A percentile compares a stretch with the other conserved stretches of the same genome.
phyloP scores from a whole-genome alignment of 2,113 vertebrate genomes.

The Cettia cetti region DNA sequence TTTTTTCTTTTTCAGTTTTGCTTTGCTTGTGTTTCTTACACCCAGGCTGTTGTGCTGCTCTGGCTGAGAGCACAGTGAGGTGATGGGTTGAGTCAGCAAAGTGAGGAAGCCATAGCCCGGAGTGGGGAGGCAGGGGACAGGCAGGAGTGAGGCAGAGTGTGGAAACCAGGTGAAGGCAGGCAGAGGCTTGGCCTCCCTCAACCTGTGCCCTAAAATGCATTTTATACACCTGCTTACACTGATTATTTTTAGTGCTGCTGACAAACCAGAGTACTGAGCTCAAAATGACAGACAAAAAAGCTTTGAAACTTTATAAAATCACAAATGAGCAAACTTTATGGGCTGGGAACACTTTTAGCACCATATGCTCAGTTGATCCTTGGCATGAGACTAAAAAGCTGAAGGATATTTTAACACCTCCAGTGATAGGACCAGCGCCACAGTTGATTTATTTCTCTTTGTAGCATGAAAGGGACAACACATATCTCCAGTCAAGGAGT shows the following conservation, averaged over 20 bases:
- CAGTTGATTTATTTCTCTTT: not conserved
- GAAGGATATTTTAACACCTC: not conserved
- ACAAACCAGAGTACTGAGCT: not conserved
- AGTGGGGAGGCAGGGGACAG: not conserved
- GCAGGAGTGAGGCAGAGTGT: not conserved
- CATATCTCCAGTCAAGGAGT: not conserved
- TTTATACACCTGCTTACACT: not conserved
- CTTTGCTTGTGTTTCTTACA: slow-evolving; percentile 4
- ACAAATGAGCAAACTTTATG: not conserved
- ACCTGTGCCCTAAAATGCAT: not conserved
- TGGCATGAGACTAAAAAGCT: not conserved
- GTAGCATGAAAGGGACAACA: not conserved
- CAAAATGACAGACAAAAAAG: not conserved
- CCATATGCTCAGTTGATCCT: fast-evolving
- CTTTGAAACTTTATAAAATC: not conserved
- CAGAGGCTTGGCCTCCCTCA: not conserved
- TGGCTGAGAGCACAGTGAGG: not conserved
- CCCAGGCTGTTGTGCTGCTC: not conserved
- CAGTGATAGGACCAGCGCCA: not conserved
- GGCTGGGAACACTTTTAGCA: not conserved
- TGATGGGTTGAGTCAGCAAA: not conserved
- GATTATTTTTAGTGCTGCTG: not conserved
- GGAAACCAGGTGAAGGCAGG: not conserved
- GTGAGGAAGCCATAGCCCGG: not conserved
- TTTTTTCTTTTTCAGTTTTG: not conserved